Percentiles rank a stretch among this genome's conserved stretches.
These are phyloP conservation scores for Prunella fulvescens DNA, from an alignment of 2,113 vertebrate species.

Conservation along the genomic window DNA sequence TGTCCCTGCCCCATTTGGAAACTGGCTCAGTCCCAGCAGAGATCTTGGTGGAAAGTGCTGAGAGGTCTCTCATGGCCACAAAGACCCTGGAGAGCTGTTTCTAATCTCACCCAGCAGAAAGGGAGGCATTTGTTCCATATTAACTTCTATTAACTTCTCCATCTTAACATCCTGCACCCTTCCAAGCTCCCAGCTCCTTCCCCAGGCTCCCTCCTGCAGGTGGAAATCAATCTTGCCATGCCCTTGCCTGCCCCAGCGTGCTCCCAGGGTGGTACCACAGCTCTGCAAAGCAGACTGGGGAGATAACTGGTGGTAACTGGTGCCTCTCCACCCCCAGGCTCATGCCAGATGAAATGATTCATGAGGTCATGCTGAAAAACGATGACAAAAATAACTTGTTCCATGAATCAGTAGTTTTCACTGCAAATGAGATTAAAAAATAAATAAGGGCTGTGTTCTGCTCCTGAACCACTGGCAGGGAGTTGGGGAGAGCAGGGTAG, in stretches of 20 bases:
- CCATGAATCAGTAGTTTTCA: slow-evolving; percentile 11
- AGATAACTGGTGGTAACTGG: neutral
- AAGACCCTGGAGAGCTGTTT: neutral
- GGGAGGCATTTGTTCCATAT: neutral
- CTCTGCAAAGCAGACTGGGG: neutral
- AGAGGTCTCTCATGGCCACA: neutral
- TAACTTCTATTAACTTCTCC: neutral
- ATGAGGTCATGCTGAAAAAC: slow-evolving; percentile 34
- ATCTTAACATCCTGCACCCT: neutral
- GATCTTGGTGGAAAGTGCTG: neutral
- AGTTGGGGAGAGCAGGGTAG: neutral
- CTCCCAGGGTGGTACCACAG: neutral
- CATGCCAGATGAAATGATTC: neutral
- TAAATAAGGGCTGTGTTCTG: slow-evolving; percentile 1
- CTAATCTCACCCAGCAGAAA: neutral
- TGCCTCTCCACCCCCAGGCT: neutral
- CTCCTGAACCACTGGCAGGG: slow-evolving; percentile 23
- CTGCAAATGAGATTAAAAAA: slow-evolving; percentile 13
- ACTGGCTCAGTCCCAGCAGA: neutral
- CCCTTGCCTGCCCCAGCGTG: neutral
- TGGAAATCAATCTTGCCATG: neutral
- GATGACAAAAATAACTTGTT: slow-evolving; percentile 22
- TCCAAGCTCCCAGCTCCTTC: neutral
- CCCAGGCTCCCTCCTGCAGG: neutral
- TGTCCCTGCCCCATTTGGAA: neutral